A percentile compares a stretch with the other conserved stretches of the same genome.
These are phyloP conservation scores for Limosa lapponica DNA, from an alignment of 2,797 vertebrate species.

Conservation along the genomic window DNA sequence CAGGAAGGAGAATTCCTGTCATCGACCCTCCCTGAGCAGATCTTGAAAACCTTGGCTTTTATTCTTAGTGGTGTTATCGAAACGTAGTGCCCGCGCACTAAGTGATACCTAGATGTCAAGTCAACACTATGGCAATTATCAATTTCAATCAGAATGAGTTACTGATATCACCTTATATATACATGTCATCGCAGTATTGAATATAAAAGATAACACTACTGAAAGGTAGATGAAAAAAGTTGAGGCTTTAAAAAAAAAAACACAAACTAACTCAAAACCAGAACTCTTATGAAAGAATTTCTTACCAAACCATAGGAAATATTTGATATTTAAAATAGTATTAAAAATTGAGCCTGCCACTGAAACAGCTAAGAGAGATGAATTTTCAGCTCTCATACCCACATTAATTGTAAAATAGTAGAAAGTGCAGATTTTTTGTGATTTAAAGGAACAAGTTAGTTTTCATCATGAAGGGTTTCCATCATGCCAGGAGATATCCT, in stretches of 20 bases:
- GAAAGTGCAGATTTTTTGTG: not conserved
- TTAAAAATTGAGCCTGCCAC: not conserved
- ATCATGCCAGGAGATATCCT: not conserved
- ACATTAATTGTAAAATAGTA: not conserved
- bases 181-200: not conserved
- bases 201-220: not conserved
- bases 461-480: not conserved
- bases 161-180: not conserved
- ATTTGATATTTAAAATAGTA: not conserved
- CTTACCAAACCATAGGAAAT: not conserved
- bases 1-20: not conserved
- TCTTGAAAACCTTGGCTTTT: not conserved
- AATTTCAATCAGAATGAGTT: not conserved
- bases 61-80: not conserved
- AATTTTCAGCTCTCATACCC: not conserved
- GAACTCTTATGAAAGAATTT: not conserved
- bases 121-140: not conserved
- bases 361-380: not conserved
- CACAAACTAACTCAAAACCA: not conserved
- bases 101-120: not conserved
- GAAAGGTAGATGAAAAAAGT: not conserved
- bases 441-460: not conserved
- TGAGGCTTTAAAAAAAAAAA: not conserved
- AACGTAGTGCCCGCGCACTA: not conserved
- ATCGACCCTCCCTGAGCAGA: not conserved